Conservation (phyloP, 2,888 invertebrate genomes). For the Philereme vetulata region DNA sequence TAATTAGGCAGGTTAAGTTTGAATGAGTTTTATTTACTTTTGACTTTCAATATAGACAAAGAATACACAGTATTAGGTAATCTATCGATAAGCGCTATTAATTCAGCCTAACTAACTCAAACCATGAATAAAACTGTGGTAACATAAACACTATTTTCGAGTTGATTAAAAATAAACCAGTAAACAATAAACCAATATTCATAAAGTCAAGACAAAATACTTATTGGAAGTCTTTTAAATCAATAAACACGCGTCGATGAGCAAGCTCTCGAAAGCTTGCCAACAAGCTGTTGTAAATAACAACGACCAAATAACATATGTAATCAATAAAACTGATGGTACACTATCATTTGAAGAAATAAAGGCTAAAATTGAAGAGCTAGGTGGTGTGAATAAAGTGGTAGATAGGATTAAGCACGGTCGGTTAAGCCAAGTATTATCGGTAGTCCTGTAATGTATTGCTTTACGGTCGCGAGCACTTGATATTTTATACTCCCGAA, state of each 20-base stretch:
- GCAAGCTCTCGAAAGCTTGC: slow-evolving; percentile 30
- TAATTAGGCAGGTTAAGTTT: too few relatives aligned
- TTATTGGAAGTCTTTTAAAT: slow-evolving; percentile 36
- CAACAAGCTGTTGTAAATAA: slow-evolving; percentile 24
- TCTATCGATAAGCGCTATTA: too few relatives aligned
- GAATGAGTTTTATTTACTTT: too few relatives aligned
- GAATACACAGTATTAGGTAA: too few relatives aligned
- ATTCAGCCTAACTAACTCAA: too few relatives aligned
- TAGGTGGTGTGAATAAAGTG: slow-evolving; percentile 5
- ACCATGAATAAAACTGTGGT: background rate
- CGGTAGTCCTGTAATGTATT: slow-evolving; percentile 28
- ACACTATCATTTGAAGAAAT: background rate
- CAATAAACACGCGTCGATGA: slow-evolving; percentile 29
- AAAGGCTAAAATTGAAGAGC: slow-evolving; percentile 20
- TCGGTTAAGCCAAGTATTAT: slow-evolving; percentile 21
- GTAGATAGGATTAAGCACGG: slow-evolving; percentile 19
- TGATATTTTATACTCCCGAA: slow-evolving; percentile 16
- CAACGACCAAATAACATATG: slow-evolving; percentile 3
- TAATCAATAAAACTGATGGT: slow-evolving; percentile 4
- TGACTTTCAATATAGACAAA: too few relatives aligned
- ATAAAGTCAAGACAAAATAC: slow-evolving; percentile 27
- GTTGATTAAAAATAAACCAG: slow-evolving; percentile 24
- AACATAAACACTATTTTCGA: slow-evolving; percentile 3
- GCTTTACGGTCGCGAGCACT: slow-evolving; percentile 7
- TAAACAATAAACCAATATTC: slow-evolving; percentile 22